These are phyloP conservation scores for Drosophila orosa DNA, from an alignment of 1,140 invertebrate species.

Conservation along the genomic window DNA sequence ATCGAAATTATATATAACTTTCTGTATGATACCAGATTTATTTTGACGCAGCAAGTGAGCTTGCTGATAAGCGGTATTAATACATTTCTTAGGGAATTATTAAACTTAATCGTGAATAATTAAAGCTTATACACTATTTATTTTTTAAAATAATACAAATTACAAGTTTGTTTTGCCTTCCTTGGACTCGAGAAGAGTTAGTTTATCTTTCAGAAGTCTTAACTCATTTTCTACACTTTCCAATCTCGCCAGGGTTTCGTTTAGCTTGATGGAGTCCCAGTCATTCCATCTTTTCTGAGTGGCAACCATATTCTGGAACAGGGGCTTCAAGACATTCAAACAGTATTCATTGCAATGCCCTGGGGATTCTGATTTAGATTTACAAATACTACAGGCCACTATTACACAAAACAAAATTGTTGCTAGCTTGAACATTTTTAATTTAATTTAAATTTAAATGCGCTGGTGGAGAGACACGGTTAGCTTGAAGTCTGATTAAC, in stretches of 20 bases:
- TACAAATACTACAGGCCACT: background rate
- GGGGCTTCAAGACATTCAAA: background rate
- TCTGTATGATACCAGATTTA: background rate
- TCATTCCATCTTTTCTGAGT: background rate
- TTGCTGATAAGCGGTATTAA: background rate
- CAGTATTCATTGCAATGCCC: background rate
- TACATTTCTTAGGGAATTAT: background rate
- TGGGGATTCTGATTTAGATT: background rate
- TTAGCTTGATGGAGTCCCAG: background rate
- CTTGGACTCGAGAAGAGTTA: background rate
- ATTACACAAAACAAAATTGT: background rate
- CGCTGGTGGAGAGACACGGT: background rate
- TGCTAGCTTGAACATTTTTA: background rate
- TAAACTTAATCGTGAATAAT: too few species aligned
- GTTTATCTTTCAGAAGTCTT: too few species aligned
- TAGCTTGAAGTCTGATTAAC: background rate
- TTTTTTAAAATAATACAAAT: background rate
- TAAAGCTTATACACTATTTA: too few species aligned
- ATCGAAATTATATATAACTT: background rate
- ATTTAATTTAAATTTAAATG: background rate
- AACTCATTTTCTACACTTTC: background rate
- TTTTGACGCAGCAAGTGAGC: background rate
- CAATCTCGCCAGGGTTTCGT: background rate
- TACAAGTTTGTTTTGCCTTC: background rate
- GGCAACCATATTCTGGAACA: background rate